Conservation (phyloP, 2,113 vertebrate species). For the Neotoma lepida region DNA sequence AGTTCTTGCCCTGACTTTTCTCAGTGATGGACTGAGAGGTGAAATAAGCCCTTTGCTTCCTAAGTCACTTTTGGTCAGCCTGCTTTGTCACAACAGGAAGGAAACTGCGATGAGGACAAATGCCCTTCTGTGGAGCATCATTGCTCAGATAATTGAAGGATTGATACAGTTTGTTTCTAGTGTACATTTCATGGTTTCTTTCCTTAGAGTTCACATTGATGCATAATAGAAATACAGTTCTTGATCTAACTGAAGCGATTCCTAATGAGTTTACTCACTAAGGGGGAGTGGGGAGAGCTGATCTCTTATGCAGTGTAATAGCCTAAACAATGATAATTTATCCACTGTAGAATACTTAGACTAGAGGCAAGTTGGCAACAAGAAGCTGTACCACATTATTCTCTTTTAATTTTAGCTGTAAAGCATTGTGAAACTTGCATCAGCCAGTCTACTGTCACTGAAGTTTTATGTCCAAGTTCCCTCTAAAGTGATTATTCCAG, state of each 20-base stretch:
- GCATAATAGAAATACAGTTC: not conserved
- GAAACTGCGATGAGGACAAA: not conserved
- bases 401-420: not conserved
- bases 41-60: not conserved
- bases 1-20: not conserved
- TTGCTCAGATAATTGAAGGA: not conserved
- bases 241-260: constrained; percentile 2
- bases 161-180: not conserved
- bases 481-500: not conserved
- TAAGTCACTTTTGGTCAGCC: not conserved
- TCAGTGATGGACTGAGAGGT: not conserved
- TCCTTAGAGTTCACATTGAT: not conserved
- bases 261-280: not conserved
- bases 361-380: not conserved
- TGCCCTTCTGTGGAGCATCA: not conserved
- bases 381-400: not conserved
- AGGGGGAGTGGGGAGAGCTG: not conserved
- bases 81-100: not conserved
- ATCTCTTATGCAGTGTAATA: not conserved
- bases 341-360: not conserved
- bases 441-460: not conserved
- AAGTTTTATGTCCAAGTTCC: not conserved
- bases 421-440: not conserved
- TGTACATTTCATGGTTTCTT: not conserved
- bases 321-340: not conserved